Evolutionary conservation across 2,113 vertebrate genomes (phyloP).

Genomic region (Dipodomys stephensi): DNA sequence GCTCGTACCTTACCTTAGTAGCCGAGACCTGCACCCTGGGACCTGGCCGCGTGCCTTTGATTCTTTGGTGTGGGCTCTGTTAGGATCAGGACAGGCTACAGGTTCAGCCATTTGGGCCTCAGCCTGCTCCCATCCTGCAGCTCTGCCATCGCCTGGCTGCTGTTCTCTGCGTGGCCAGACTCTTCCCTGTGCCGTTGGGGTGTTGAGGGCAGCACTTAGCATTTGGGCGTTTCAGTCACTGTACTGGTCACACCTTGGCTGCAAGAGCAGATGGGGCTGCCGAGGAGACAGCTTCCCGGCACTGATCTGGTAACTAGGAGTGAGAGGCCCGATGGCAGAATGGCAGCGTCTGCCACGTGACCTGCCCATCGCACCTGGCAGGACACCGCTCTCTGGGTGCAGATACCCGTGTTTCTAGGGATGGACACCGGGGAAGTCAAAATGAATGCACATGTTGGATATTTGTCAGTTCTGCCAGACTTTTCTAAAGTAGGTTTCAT

Average conservation of each 20-base stretch:
- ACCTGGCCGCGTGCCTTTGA: background rate
- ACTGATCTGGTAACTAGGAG: too few relatives aligned
- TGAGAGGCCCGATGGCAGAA: too few relatives aligned
- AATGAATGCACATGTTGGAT: background rate
- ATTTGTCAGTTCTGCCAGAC: background rate
- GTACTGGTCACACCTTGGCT: background rate
- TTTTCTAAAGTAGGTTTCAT: background rate
- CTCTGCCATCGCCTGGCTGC: background rate
- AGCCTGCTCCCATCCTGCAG: background rate
- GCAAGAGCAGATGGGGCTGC: background rate
- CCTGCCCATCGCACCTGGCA: background rate
- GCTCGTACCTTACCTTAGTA: background rate
- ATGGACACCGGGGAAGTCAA: background rate
- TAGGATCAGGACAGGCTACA: too few relatives aligned
- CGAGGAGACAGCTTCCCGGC: background rate
- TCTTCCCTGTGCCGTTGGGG: background rate
- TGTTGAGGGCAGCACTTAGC: background rate
- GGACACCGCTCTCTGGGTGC: background rate
- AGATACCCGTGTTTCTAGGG: background rate
- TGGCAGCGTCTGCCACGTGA: background rate
- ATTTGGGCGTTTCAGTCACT: too few relatives aligned
- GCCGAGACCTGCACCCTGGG: background rate
- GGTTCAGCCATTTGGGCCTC: background rate
- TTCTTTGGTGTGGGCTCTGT: fast-evolving
- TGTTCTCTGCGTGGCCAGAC: background rate